These are phyloP conservation scores for Rynchops niger DNA, from an alignment of 2,113 vertebrate species.

Conservation along the genomic window DNA sequence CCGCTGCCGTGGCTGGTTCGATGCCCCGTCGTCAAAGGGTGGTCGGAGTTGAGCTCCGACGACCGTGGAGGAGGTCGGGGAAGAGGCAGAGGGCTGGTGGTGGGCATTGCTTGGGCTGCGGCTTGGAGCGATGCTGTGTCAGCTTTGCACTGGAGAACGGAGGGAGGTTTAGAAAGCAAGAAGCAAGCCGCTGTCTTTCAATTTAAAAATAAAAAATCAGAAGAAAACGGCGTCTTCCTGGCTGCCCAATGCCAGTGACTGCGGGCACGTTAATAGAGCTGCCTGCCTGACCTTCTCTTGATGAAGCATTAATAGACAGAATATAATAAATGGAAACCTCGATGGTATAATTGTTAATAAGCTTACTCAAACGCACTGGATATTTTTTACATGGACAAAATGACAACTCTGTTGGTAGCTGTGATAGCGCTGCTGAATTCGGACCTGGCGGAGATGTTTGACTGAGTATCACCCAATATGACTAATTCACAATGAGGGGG, in stretches of 20 bases:
- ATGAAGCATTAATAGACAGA: background rate
- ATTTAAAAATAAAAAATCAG: background rate
- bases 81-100: background rate
- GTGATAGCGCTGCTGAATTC: background rate
- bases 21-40: background rate
- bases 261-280: background rate
- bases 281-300: background rate
- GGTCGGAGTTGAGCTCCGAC: background rate
- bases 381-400: background rate
- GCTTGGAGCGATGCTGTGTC: accelerated
- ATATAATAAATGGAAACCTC: background rate
- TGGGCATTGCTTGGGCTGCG: background rate
- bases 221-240: background rate
- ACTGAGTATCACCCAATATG: background rate
- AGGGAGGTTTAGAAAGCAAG: background rate
- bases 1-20: background rate
- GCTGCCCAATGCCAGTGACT: background rate
- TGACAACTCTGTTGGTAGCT: background rate
- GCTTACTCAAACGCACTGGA: background rate
- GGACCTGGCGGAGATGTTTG: background rate
- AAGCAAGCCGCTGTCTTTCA: background rate
- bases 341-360: background rate
- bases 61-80: background rate
- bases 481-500: background rate
- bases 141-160: background rate